Percentiles rank a stretch among this genome's conserved stretches.
Conservation (phyloP, 2,888 invertebrate genomes). For the Gari tellinella region DNA sequence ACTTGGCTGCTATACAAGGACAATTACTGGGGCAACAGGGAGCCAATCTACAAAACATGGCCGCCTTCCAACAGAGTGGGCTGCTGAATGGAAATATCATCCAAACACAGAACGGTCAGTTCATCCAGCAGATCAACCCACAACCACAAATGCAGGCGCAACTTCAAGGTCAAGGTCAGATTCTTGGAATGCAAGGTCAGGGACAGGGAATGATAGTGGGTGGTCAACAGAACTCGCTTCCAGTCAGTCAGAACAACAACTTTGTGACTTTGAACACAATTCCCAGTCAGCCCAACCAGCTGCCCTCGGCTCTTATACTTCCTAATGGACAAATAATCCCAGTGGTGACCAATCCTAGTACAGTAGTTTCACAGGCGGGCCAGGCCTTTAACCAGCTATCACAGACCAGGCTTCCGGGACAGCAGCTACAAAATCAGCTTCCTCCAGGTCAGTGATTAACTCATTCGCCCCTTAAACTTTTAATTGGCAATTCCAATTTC, state of each 20-base stretch:
- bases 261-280: constrained; percentile 69
- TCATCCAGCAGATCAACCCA: constrained; percentile 53
- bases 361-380: constrained; percentile 41
- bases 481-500: no score
- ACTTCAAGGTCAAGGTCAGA: constrained; percentile 54
- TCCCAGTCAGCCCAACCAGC: constrained; percentile 73
- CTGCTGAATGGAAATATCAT: constrained; percentile 51
- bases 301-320: constrained; percentile 83
- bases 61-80: constrained; percentile 52
- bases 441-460: constrained; percentile 24
- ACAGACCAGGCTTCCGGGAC: constrained; percentile 45
- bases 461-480: no score
- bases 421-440: constrained; percentile 36
- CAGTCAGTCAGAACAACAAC: constrained; percentile 67
- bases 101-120: constrained; percentile 55
- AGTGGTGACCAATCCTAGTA: constrained; percentile 83
- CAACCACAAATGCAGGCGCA: constrained; percentile 38
- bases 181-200: constrained; percentile 52
- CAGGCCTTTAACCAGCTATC: constrained; percentile 35
- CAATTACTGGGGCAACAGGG: constrained; percentile 50
- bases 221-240: constrained; percentile 57
- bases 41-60: constrained; percentile 51
- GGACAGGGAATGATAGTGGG: constrained; percentile 52
- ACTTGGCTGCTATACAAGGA: constrained; percentile 63
- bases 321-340: constrained; percentile 84